Conservation (phyloP, 2,113 vertebrate species). For the Conger conger region DNA sequence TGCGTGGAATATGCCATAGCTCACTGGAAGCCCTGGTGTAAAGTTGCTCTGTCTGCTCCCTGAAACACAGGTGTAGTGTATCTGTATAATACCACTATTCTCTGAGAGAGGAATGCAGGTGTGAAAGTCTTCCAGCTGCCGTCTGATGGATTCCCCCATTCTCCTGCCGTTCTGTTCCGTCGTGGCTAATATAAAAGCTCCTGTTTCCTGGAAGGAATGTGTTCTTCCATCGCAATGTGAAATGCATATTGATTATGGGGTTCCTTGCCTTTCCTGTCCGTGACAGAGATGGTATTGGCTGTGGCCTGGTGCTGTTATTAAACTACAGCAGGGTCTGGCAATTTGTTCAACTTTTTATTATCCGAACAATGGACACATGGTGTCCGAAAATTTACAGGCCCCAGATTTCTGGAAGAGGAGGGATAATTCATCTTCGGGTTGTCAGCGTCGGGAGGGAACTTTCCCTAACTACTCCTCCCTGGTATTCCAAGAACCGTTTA, state of each 20-base stretch:
- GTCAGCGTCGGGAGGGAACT: slow-evolving; percentile 29
- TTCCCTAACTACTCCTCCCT: neutral
- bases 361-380: slow-evolving; percentile 41
- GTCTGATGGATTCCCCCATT: slow-evolving; percentile 45
- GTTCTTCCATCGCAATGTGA: slow-evolving; percentile 49
- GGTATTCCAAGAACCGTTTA: slow-evolving; percentile 8
- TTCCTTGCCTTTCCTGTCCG: slow-evolving; percentile 47
- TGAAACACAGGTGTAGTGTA: slow-evolving; percentile 28
- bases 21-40: slow-evolving; percentile 42
- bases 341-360: slow-evolving; percentile 45
- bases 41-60: slow-evolving; percentile 22
- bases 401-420: slow-evolving; percentile 23
- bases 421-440: slow-evolving; percentile 33
- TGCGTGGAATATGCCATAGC: slow-evolving; percentile 30
- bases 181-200: slow-evolving; percentile 49
- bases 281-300: slow-evolving; percentile 50
- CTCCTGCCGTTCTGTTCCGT: slow-evolving; percentile 41
- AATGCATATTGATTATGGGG: slow-evolving; percentile 53
- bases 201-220: slow-evolving; percentile 55
- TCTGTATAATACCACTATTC: slow-evolving; percentile 38
- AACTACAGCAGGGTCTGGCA: slow-evolving; percentile 22
- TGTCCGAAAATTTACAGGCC: slow-evolving; percentile 30
- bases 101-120: slow-evolving; percentile 22
- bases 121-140: slow-evolving; percentile 30
- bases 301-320: slow-evolving; percentile 37